phyloP scores from a whole-genome alignment of 2,113 vertebrate genomes.

The Recurvirostra avosetta region DNA sequence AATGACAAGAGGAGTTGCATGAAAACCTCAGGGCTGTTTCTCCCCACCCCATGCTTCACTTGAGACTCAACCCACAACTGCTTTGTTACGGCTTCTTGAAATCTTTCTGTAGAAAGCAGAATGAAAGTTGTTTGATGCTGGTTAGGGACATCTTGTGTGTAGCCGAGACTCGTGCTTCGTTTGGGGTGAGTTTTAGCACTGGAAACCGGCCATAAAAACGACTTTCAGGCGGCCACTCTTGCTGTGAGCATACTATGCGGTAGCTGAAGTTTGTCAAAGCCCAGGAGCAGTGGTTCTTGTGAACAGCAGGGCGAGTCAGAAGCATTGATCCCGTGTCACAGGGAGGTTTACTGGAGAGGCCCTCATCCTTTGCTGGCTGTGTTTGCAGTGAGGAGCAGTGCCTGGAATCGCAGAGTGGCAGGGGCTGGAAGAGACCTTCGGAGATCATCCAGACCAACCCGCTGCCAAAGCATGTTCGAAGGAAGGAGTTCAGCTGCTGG shows the following conservation, averaged over 20 bases:
- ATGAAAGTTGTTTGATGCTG: neutral
- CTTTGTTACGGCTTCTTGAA: neutral
- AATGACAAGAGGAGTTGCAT: neutral
- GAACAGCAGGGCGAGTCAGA: neutral
- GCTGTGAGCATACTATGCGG: neutral
- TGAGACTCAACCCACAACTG: neutral
- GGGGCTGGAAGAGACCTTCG: no score
- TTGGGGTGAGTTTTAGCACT: neutral
- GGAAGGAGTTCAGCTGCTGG: neutral
- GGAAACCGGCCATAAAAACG: neutral
- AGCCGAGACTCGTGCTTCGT: fast-evolving
- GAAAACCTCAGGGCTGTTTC: neutral
- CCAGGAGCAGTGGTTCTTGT: neutral
- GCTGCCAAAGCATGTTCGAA: no score
- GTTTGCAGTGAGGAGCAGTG: neutral
- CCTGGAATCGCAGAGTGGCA: neutral
- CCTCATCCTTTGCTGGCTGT: neutral
- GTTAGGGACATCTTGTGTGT: fast-evolving
- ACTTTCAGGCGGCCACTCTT: neutral
- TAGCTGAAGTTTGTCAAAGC: neutral
- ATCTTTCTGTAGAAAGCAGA: neutral
- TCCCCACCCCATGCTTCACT: neutral
- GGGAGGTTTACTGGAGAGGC: neutral
- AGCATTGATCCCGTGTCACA: fast-evolving
- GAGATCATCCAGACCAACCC: no score